Percentiles rank a stretch among this genome's conserved stretches.
Evolutionary conservation across 2,113 vertebrate species (phyloP).

Genomic region (Menidia beryllina): DNA sequence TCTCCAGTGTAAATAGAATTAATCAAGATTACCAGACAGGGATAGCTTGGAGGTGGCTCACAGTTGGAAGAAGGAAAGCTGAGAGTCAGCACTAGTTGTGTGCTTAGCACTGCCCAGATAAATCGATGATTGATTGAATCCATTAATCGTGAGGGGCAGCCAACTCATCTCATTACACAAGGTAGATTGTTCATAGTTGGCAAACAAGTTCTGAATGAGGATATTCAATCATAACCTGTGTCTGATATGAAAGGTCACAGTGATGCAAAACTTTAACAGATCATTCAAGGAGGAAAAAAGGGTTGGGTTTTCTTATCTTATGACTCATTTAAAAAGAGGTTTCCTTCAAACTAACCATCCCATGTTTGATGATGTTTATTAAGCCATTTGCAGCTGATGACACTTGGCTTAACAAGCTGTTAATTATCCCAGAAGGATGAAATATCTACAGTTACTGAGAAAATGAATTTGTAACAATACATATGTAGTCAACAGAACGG

Average conservation of each 20-base stretch:
- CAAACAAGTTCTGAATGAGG: constrained; percentile 31
- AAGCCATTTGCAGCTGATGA: constrained; percentile 81
- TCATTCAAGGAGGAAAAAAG: background rate
- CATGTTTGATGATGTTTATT: constrained; percentile 80
- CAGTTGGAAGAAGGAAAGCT: constrained; percentile 43
- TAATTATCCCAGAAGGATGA: constrained; percentile 38
- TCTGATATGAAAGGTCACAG: constrained; percentile 35
- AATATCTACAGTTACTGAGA: constrained; percentile 37
- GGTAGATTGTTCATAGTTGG: constrained; percentile 53
- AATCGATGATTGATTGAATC: constrained; percentile 73
- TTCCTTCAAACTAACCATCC: constrained; percentile 54
- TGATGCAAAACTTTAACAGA: background rate
- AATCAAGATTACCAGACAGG: constrained; percentile 74
- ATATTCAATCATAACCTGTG: constrained; percentile 24
- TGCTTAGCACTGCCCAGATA: constrained; percentile 39
- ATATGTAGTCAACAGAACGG: background rate
- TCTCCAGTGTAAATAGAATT: constrained; percentile 73
- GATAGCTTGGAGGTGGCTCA: constrained; percentile 48
- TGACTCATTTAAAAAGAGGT: constrained; percentile 48
- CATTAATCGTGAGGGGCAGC: constrained; percentile 68
- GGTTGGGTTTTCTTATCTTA: background rate
- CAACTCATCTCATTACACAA: constrained; percentile 66
- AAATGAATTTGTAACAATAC: constrained; percentile 40
- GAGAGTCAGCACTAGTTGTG: constrained; percentile 29
- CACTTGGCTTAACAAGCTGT: constrained; percentile 81